A percentile compares a stretch with the other conserved stretches of the same genome.
These are phyloP conservation scores for Gonioctena quinquepunctata DNA, from an alignment of 1,140 invertebrate genomes.

Conservation along the genomic window DNA sequence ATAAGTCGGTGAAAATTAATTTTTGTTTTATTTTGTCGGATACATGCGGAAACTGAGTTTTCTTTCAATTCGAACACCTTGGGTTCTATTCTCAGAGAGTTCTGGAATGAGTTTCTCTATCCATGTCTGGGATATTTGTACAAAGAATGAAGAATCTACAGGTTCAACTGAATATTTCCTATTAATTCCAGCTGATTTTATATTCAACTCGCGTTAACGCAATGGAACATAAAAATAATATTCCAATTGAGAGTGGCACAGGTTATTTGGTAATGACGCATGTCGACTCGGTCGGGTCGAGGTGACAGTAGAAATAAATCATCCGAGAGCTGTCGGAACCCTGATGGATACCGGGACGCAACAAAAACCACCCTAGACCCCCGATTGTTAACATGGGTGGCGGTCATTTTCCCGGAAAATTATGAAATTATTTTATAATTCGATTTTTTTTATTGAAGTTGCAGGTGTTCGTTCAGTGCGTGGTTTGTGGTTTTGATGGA, in stretches of 20 bases:
- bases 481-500: no score
- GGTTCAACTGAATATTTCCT: no score
- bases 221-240: slow-evolving; percentile 29
- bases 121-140: no score
- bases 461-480: neutral
- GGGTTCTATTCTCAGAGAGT: no score
- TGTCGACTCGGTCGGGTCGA: slow-evolving; percentile 35
- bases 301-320: slow-evolving; percentile 39
- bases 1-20: no score
- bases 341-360: slow-evolving; percentile 31
- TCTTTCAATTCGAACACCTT: no score
- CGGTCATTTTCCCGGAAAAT: neutral
- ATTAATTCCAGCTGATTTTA: no score
- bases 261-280: slow-evolving; percentile 43
- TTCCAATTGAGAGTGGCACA: slow-evolving; percentile 39
- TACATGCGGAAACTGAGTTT: no score
- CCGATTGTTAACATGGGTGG: neutral
- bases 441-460: neutral
- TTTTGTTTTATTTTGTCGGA: no score
- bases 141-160: no score
- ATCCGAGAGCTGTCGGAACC: slow-evolving; percentile 29
- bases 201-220: no score
- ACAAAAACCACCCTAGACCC: neutral
- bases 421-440: neutral
- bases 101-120: no score